These are phyloP conservation scores for Distichodus sexfasciatus DNA, from an alignment of 2,797 vertebrate genomes.

Conservation along the genomic window DNA sequence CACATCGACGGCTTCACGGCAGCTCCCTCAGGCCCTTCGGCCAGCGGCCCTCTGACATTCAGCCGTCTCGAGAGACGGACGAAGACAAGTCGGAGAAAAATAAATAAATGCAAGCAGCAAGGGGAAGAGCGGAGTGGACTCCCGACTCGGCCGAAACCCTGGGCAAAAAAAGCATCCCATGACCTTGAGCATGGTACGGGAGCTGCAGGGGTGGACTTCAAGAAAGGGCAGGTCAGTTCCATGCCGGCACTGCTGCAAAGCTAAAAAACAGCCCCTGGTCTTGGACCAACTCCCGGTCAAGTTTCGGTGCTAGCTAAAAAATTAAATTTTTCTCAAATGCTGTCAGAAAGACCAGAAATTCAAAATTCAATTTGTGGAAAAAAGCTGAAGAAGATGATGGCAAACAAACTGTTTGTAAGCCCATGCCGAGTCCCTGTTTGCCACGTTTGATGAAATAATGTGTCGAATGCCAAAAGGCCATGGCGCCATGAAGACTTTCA, in stretches of 20 bases:
- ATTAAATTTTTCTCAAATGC: background rate
- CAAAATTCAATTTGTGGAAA: slow-evolving; percentile 16
- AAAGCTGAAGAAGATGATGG: slow-evolving; percentile 17
- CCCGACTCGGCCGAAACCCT: slow-evolving; percentile 18
- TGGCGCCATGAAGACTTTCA: slow-evolving; percentile 22
- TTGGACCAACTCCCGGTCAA: no score
- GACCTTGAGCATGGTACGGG: slow-evolving; percentile 45
- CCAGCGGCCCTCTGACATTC: slow-evolving; percentile 49
- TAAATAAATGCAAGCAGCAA: slow-evolving; percentile 28
- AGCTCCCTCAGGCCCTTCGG: slow-evolving; percentile 19
- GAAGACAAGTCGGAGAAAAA: slow-evolving; percentile 30
- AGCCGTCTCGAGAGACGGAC: slow-evolving; percentile 36
- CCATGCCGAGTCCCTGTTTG: slow-evolving; percentile 14
- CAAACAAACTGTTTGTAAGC: slow-evolving; percentile 19
- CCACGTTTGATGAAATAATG: slow-evolving; percentile 39
- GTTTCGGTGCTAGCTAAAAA: no score
- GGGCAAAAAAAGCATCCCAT: slow-evolving; percentile 32
- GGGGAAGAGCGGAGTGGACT: slow-evolving; percentile 19
- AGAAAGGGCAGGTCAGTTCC: slow-evolving; percentile 29
- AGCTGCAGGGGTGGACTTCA: slow-evolving; percentile 36
- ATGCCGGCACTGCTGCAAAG: background rate
- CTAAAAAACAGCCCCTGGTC: background rate
- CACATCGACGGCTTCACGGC: no score
- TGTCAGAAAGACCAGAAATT: no score
- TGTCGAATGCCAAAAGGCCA: slow-evolving; percentile 24